These are phyloP conservation scores for Crocallis elinguaria DNA, from an alignment of 2,888 invertebrate species.

Conservation along the genomic window DNA sequence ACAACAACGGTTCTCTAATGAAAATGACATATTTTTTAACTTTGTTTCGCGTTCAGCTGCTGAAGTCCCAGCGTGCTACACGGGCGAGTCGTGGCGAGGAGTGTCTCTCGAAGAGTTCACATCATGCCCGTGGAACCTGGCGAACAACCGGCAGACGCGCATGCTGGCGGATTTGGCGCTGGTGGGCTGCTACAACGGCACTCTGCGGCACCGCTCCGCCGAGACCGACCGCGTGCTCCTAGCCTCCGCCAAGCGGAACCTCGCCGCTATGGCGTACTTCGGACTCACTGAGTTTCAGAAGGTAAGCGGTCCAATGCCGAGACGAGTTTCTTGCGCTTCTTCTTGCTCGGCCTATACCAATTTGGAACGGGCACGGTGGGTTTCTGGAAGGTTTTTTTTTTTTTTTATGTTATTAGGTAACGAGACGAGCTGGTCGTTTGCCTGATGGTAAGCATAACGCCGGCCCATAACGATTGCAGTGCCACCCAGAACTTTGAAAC, in stretches of 20 bases:
- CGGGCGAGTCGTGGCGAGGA: constrained; percentile 93
- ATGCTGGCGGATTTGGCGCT: constrained; percentile 98
- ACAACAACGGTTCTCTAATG: too few relatives aligned
- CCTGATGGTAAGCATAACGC: too few relatives aligned
- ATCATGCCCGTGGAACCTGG: constrained; percentile 96
- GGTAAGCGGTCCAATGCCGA: constrained; percentile 68
- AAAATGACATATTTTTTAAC: too few relatives aligned
- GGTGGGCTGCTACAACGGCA: constrained; percentile 97
- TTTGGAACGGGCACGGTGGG: too few relatives aligned
- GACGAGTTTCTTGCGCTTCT: background rate
- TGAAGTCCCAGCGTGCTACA: constrained; percentile 94
- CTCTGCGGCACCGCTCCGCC: constrained; percentile 87
- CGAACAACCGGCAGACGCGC: constrained; percentile 97
- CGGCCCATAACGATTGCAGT: too few relatives aligned
- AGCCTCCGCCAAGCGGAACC: constrained; percentile 97
- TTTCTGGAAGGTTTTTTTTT: too few relatives aligned
- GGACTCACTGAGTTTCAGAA: constrained; percentile 98
- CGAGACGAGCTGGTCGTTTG: too few relatives aligned
- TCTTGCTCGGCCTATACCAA: background rate
- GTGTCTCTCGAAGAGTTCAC: constrained; percentile 96
- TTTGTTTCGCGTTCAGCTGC: constrained; percentile 73
- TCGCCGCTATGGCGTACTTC: constrained; percentile 98
- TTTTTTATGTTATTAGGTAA: too few relatives aligned
- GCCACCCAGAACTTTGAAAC: too few relatives aligned
- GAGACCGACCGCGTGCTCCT: constrained; percentile 94